These are phyloP conservation scores for Caenorhabditis panamensis DNA, from an alignment of 2,888 invertebrate species.

Conservation along the genomic window DNA sequence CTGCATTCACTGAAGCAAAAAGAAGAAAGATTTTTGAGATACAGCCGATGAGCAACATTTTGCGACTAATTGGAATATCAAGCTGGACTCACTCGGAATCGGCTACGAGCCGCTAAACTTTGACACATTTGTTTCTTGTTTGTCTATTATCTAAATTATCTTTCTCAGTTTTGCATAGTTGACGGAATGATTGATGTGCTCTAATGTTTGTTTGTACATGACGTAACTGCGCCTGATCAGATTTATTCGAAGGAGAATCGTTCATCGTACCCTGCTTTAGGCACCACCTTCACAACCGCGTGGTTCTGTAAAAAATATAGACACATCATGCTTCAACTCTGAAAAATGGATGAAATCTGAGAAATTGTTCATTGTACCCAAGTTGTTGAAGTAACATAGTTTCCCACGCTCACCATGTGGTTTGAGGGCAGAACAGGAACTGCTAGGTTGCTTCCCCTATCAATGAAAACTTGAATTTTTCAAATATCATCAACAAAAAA, in stretches of 20 bases:
- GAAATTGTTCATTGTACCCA: not conserved
- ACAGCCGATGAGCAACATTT: conserved; percentile 21
- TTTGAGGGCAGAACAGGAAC: not conserved
- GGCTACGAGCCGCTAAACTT: conserved; percentile 15
- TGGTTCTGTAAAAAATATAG: conserved; percentile 6
- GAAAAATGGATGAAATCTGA: not conserved
- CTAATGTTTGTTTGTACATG: conserved; percentile 16
- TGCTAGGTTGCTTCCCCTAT: not conserved
- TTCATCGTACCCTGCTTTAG: not conserved
- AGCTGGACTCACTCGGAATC: conserved; percentile 4
- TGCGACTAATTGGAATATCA: conserved; percentile 20
- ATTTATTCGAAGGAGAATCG: not conserved
- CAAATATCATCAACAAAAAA: too few species aligned
- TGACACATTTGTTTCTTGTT: conserved; percentile 50
- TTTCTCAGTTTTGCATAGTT: conserved; percentile 11
- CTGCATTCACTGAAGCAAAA: conserved; percentile 22
- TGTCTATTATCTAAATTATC: conserved; percentile 16
- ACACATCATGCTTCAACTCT: not conserved
- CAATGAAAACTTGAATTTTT: not conserved
- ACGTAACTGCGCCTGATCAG: not conserved
- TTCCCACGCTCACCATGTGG: not conserved
- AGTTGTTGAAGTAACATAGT: too few species aligned
- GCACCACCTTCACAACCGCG: conserved; percentile 28
- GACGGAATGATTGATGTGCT: conserved; percentile 31
- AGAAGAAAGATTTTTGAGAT: conserved; percentile 9